A percentile compares a stretch with the other conserved stretches of the same genome.
phyloP scores from a whole-genome alignment of 2,113 vertebrate genomes.

The Lagopus muta region DNA sequence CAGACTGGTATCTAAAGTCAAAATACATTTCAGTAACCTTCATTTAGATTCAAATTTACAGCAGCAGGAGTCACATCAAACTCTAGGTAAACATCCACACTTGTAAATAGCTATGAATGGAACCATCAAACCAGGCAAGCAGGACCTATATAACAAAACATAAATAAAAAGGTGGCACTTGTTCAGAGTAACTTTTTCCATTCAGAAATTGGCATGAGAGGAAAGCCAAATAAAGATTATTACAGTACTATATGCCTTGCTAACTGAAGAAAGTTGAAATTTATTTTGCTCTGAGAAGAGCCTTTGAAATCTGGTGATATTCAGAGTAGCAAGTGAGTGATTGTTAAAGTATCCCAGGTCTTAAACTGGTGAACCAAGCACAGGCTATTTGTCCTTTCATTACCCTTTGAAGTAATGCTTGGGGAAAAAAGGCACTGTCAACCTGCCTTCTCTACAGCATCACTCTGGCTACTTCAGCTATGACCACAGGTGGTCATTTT shows the following conservation, averaged over 20 bases:
- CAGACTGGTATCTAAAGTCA: background rate
- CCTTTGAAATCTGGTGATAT: background rate
- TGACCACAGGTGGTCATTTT: background rate
- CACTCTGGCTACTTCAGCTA: background rate
- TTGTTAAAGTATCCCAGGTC: background rate
- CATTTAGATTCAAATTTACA: background rate
- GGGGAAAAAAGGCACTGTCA: background rate
- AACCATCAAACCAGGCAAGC: background rate
- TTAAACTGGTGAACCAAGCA: conserved; percentile 7
- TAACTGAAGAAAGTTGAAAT: background rate
- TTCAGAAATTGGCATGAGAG: background rate
- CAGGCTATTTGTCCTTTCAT: background rate
- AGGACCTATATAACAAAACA: background rate
- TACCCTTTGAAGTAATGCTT: background rate
- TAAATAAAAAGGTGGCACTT: background rate
- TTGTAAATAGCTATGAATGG: background rate
- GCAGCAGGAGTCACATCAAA: background rate
- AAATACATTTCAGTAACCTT: background rate
- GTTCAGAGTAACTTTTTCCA: background rate
- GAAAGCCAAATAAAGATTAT: background rate
- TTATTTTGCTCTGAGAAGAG: background rate
- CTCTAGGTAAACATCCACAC: background rate
- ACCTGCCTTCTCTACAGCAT: background rate
- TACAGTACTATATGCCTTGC: background rate
- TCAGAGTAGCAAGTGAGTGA: background rate